phyloP scores from a whole-genome alignment of 2,113 vertebrate species.

The Alligator sinensis region DNA sequence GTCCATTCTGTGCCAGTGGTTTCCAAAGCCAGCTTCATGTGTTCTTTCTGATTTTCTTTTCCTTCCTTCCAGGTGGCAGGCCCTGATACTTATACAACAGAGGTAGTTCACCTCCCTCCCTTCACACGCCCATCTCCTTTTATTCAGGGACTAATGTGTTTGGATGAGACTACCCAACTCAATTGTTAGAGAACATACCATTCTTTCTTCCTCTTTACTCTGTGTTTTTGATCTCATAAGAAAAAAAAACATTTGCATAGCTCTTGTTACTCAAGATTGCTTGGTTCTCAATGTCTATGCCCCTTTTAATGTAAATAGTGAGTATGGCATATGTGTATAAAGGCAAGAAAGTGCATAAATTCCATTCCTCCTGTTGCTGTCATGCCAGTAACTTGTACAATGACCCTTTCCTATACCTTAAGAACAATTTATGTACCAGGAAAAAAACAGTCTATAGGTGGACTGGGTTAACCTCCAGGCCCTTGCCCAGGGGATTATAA shows the following conservation, averaged over 20 bases:
- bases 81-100: too few relatives aligned
- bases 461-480: too few relatives aligned
- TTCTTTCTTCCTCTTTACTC: neutral
- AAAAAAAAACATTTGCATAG: too few relatives aligned
- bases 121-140: neutral
- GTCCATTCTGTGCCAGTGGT: too few relatives aligned
- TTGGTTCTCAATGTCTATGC: rapidly evolving
- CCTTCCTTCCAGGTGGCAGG: too few relatives aligned
- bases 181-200: neutral
- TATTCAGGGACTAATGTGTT: neutral
- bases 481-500: neutral
- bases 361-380: neutral
- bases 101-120: too few relatives aligned
- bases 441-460: neutral
- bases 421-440: rapidly evolving
- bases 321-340: neutral
- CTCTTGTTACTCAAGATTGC: too few relatives aligned
- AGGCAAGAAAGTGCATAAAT: rapidly evolving
- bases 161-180: neutral
- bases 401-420: neutral
- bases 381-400: neutral
- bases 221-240: too few relatives aligned
- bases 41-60: too few relatives aligned
- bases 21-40: too few relatives aligned
- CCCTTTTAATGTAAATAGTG: neutral